phyloP scores from a whole-genome alignment of 2,797 vertebrate genomes.

The Cynodonichthys magdalenae region DNA sequence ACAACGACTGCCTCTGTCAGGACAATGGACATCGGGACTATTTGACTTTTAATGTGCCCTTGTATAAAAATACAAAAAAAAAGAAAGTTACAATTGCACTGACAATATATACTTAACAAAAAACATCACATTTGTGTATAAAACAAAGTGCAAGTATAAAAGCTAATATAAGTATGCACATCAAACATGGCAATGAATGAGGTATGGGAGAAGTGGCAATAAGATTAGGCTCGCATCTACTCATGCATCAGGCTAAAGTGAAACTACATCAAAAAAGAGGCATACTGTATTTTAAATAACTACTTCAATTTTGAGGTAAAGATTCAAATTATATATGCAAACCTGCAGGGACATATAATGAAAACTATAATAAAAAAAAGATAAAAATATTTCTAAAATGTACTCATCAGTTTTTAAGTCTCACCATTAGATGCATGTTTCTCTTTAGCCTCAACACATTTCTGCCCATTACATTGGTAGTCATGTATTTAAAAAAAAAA shows the following conservation, averaged over 20 bases:
- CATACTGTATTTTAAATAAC: neutral
- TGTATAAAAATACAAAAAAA: conserved; percentile 44
- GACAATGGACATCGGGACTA: conserved; percentile 44
- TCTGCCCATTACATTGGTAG: conserved; percentile 69
- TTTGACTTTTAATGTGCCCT: conserved; percentile 66
- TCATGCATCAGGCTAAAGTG: conserved; percentile 73
- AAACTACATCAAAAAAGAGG: conserved; percentile 52
- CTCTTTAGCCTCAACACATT: conserved; percentile 67
- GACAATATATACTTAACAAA: conserved; percentile 54
- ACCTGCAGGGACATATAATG: no score
- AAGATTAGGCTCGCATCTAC: conserved; percentile 63
- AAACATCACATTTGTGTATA: conserved; percentile 67
- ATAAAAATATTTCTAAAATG: no score
- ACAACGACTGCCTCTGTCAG: conserved; percentile 59
- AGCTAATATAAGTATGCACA: conserved; percentile 67
- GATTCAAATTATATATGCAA: no score
- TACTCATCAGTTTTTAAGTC: neutral
- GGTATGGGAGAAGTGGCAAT: conserved; percentile 69
- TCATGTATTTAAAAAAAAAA: conserved; percentile 60
- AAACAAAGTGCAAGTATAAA: conserved; percentile 75
- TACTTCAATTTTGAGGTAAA: neutral
- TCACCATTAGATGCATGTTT: conserved; percentile 57
- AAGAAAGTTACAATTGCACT: conserved; percentile 73
- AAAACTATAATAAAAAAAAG: no score
- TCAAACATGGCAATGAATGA: conserved; percentile 68